Evolutionary conservation across 2,797 vertebrate genomes (phyloP).

Genomic region (Decapterus maruadsi): DNA sequence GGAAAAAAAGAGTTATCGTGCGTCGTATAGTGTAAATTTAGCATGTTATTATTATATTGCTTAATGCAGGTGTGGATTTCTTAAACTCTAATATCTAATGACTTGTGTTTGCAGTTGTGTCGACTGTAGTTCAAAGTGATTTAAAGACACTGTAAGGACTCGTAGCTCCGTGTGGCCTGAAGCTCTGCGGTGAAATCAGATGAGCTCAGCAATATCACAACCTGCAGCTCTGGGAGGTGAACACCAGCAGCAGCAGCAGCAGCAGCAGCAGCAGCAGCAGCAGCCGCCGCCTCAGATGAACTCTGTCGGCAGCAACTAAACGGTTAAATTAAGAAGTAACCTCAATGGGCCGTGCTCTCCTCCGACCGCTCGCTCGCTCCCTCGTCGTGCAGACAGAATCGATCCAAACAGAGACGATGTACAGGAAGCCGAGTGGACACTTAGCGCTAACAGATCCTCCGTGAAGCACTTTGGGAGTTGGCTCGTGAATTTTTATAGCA

Average conservation of each 20-base stretch:
- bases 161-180: conserved; percentile 15
- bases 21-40: neutral
- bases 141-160: conserved; percentile 1
- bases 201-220: conserved; percentile 44
- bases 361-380: no score
- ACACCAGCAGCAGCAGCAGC: neutral
- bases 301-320: conserved; percentile 11
- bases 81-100: neutral
- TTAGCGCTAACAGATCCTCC: neutral
- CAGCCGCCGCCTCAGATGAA: conserved; percentile 10
- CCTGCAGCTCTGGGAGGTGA: conserved; percentile 7
- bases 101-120: neutral
- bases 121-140: conserved; percentile 12
- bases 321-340: conserved; percentile 14
- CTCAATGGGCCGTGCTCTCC: neutral
- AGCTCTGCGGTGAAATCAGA: conserved; percentile 40
- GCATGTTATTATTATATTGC: no score
- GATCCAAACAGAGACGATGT: neutral
- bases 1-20: no score
- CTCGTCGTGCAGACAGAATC: conserved; percentile 16
- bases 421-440: neutral
- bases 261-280: neutral
- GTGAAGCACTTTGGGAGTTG: neutral
- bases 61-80: neutral
- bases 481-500: neutral